These are phyloP conservation scores for Nilaparvata lugens DNA, from an alignment of 1,140 invertebrate genomes.

Conservation along the genomic window DNA sequence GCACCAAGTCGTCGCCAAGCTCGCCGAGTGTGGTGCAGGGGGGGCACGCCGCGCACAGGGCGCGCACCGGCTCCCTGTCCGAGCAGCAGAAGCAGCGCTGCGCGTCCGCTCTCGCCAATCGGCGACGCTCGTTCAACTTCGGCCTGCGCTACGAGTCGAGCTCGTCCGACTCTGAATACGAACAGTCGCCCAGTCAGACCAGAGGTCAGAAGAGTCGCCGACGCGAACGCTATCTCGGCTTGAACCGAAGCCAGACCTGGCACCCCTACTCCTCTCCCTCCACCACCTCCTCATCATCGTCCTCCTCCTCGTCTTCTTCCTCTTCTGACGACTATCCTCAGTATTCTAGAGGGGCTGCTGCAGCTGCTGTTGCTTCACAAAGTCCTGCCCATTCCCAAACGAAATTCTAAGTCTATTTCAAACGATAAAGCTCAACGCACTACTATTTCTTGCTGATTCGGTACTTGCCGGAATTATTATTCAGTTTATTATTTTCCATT, in stretches of 20 bases:
- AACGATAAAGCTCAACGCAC: neutral
- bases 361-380: no score
- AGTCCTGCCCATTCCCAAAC: slow-evolving; percentile 10
- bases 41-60: slow-evolving; percentile 3
- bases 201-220: slow-evolving; percentile 10
- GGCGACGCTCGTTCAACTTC: slow-evolving; percentile 13
- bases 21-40: slow-evolving; percentile 10
- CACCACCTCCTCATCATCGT: slow-evolving; percentile 2
- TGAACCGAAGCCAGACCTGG: neutral
- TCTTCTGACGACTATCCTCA: slow-evolving; percentile 11
- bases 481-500: no score
- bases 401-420: slow-evolving; percentile 5
- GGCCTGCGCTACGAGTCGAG: slow-evolving; percentile 13
- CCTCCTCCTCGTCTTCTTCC: slow-evolving; percentile 19
- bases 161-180: slow-evolving; percentile 22
- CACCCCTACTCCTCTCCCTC: neutral
- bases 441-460: no score
- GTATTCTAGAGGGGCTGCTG: slow-evolving; percentile 18
- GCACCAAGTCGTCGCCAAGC: slow-evolving; percentile 14
- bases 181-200: neutral
- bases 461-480: no score
- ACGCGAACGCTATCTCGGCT: neutral
- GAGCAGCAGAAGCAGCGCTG: slow-evolving; percentile 8
- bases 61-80: slow-evolving; percentile 11
- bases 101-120: neutral